These are phyloP conservation scores for Petrocephalus microphthalmus DNA, from an alignment of 2,113 vertebrate species.

Conservation along the genomic window DNA sequence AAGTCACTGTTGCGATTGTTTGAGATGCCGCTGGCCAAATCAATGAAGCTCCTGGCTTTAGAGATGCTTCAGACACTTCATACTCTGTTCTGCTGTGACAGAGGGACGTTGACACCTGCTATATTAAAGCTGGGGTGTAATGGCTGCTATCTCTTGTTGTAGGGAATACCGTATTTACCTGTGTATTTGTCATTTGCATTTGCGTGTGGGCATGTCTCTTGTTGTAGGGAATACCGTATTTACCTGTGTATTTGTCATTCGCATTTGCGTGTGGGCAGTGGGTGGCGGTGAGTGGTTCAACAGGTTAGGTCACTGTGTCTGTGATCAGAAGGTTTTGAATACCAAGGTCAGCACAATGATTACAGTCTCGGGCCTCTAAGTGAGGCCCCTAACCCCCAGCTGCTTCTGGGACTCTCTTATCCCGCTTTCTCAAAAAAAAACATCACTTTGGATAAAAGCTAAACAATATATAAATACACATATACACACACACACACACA, in stretches of 20 bases:
- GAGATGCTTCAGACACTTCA: not conserved
- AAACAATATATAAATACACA: too few species aligned
- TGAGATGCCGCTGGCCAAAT: not conserved
- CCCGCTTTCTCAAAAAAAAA: not conserved
- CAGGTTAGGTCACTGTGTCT: not conserved
- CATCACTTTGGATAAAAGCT: not conserved
- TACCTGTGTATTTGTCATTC: not conserved
- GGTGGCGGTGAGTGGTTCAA: not conserved
- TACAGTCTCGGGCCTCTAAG: not conserved
- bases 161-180: not conserved
- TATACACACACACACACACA: too few species aligned
- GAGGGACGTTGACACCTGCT: not conserved
- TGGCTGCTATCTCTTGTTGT: not conserved
- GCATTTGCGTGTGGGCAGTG: not conserved
- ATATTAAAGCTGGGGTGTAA: not conserved
- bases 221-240: not conserved
- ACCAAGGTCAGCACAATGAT: not conserved
- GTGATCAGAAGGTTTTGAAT: not conserved
- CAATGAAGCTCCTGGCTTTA: not conserved
- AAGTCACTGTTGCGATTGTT: not conserved
- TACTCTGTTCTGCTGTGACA: not conserved
- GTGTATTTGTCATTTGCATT: not conserved
- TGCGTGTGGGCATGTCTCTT: not conserved
- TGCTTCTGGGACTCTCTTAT: not conserved
- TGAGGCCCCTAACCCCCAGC: not conserved